Base-by-base conservation (phyloP, 2,797 vertebrate species). In the Lates japonicus region DNA sequence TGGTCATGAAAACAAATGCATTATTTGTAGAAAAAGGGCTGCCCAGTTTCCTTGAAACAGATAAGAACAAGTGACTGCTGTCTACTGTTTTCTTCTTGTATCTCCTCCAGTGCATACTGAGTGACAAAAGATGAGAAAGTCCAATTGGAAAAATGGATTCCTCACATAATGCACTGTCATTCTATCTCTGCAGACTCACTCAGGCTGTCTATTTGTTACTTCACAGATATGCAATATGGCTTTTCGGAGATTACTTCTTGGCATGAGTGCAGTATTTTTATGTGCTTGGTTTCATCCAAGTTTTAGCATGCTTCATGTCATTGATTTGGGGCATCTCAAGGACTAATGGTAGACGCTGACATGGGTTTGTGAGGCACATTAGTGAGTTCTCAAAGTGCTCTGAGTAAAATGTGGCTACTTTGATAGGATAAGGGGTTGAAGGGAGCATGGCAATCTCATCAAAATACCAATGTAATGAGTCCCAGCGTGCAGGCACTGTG, bases 381-480 rank as follows among this genome's bases (percentile, higher is more conserved):
- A 37, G 22, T 64, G n/a, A 33, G 25, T 35, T 57, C 37, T 75
- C 35, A 51, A 71, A 58, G 19, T 70, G 76, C 58, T 71, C 58
- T 1, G 25, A 57, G 35, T 70, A 52, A 52, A 85, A 82, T 63
- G 42, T 62, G 63, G 19, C 39, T 59, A 55, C 76, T 80, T 86
- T 70, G 68, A 87, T 41, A 52, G 44, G 35, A 84, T 48, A 39
- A 74, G 55, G 12, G 39, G 78, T 74, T 76, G n/a, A 82, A 44
- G 74, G 46, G 66, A 73, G 42, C 71, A 76, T 41, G 61, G 54
- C 39, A 64, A 69, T 60, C 62, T 87, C 66, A 78, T 83, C 67
- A 87, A 87, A 91, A 88, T 84, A 71, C 80, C 61, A 74, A 71
- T 4, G 3, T 88, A 89, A 83, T 39, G 41, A 81, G 82, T 83